Evolutionary conservation across 92 coral and sea anemone species (phyloP).

Genomic region (Porites rus): DNA sequence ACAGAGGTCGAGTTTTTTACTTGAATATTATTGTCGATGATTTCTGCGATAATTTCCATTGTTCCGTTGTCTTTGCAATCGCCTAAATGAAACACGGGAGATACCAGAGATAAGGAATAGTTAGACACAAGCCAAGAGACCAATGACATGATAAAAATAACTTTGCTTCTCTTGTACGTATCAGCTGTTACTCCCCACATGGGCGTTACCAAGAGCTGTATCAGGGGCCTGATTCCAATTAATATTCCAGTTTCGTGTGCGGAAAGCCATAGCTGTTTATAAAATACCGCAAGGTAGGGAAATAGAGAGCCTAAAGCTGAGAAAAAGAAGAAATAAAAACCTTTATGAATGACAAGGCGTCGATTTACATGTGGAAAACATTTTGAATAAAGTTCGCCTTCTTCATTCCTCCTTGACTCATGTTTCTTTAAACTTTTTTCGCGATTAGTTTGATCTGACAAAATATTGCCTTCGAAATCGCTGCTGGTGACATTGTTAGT

Average conservation of each 20-base stretch:
- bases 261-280: conserved; percentile 93
- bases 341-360: conserved; percentile 75
- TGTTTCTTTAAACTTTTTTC: background rate
- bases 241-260: conserved; percentile 92
- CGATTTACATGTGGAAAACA: conserved; percentile 67
- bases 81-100: conserved; percentile 67
- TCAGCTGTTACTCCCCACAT: conserved; percentile 92
- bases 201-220: conserved; percentile 83
- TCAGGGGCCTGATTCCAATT: conserved; percentile 86
- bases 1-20: background rate
- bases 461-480: background rate
- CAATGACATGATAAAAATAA: conserved; percentile 80
- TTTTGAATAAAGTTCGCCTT: conserved; percentile 7
- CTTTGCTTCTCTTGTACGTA: conserved; percentile 68
- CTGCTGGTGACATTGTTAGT: conserved; percentile 6
- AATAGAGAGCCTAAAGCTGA: conserved; percentile 89
- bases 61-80: conserved; percentile 84
- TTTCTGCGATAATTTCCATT: conserved; percentile 63
- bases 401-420: background rate
- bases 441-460: conserved; percentile 1
- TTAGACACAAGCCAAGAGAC: conserved; percentile 85
- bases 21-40: conserved; percentile 24
- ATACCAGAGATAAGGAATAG: conserved; percentile 82
- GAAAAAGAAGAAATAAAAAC: conserved; percentile 88
- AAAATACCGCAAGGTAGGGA: conserved; percentile 93